Evolutionary conservation across 2,797 vertebrate species (phyloP), one percentile per base, ranked within the genome.

Genomic region (Lycodopsis pacificus): DNA sequence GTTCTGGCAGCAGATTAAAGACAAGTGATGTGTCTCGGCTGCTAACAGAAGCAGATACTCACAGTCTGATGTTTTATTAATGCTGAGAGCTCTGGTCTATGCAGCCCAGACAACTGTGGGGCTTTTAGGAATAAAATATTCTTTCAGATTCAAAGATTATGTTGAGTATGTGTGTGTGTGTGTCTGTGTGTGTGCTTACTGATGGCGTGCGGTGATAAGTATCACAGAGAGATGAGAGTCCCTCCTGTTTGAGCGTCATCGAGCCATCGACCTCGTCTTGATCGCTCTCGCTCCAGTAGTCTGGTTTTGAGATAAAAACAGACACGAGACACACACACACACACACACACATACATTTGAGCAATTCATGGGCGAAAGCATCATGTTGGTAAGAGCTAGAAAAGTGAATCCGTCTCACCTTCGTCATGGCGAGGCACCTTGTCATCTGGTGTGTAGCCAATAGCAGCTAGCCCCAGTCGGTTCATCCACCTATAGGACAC

Each of bases 271-370:
- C 90, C 30, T 97, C 97, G 4, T 97, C 97, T 80, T 97, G 97
- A 85, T 97, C 97, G 0, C 97, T 97, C 90, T 97, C 97, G 19
- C 97, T 97, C 97, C 97, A 97, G 88, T 97, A 97, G 93, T 97
- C 97, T 97, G 94, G 83, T 5, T 2, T 19, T 20, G 51, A 71
- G 62, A 79, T n/a, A 44, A 65, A 80, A n/a, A 70, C 20, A 71
- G 17, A 68, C 17, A 58, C 1, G 15, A 81, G 36, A 38, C 36
- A 38, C 36, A 13, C 10, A 15, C 12, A 49, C 46, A 51, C 10
- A 51, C 49, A 22, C 46, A n/a, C 46, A 49, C 46, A 49, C 46
- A 49, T 19, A 34, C 22, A 69, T 20, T 38, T 76, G 38, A 62
- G 32, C 2, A 34, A 46, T 4, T 68, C 6, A 40, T 2, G 0